phyloP scores from a whole-genome alignment of 2,888 invertebrate species.

The Campoletis raptor region DNA sequence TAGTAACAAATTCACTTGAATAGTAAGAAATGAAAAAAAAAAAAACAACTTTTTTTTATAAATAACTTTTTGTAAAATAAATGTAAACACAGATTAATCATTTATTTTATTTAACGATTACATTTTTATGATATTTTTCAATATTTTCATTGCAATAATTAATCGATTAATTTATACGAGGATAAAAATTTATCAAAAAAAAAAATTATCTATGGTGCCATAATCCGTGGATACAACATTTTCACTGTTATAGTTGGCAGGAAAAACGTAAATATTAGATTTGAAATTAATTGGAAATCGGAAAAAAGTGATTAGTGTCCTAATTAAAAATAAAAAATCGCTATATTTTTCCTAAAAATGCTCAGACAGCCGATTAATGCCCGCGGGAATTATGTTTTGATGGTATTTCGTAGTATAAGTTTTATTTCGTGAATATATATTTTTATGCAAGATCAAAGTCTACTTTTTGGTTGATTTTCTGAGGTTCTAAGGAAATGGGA shows the following conservation, averaged over 20 bases:
- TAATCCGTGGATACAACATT: not conserved
- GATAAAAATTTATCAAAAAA: not conserved
- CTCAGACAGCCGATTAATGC: not conserved
- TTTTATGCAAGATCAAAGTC: not conserved
- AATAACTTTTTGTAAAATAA: not conserved
- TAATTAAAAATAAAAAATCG: not conserved
- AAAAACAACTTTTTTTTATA: not conserved
- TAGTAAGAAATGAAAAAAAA: not conserved
- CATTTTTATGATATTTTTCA: not conserved
- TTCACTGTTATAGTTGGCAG: not conserved
- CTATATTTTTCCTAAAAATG: not conserved
- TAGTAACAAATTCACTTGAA: not conserved
- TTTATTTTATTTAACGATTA: not conserved
- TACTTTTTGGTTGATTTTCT: not conserved
- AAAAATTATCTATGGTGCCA: not conserved
- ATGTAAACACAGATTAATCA: not conserved
- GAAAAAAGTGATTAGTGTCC: not conserved
- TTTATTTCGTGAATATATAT: not conserved
- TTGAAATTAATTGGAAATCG: not conserved
- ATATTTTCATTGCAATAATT: not conserved
- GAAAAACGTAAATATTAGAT: not conserved
- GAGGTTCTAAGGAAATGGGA: not conserved
- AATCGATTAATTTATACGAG: not conserved
- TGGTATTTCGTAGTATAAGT: not conserved
- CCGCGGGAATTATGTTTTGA: not conserved